phyloP scores from a whole-genome alignment of 2,797 vertebrate genomes.

The Neopelma chrysocephalum region DNA sequence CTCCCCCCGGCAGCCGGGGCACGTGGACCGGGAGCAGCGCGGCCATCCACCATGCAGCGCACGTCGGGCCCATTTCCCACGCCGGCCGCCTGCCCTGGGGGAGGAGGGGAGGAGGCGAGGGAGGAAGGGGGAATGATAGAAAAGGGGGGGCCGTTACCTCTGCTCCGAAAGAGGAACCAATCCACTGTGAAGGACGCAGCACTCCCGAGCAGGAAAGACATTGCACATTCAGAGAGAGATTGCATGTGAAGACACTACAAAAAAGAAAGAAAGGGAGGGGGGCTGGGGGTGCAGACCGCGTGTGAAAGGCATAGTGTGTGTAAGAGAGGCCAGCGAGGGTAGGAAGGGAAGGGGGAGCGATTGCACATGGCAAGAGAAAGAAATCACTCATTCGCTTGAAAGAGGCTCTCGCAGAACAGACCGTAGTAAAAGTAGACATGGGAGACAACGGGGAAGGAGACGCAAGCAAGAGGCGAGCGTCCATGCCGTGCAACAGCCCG shows the following conservation, averaged over 20 bases:
- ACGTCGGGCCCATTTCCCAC: constrained; percentile 79
- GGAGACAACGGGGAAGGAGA: neutral
- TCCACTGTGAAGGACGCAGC: constrained; percentile 76
- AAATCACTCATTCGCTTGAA: constrained; percentile 22
- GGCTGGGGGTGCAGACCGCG: neutral
- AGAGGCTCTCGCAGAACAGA: neutral
- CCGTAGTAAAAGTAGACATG: neutral
- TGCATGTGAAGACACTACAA: constrained; percentile 36
- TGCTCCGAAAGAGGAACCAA: constrained; percentile 65
- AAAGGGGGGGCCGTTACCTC: constrained; percentile 57
- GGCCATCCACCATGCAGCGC: constrained; percentile 70
- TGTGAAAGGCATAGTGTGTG: constrained; percentile 52
- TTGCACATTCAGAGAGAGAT: constrained; percentile 21
- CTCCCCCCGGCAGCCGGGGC: neutral
- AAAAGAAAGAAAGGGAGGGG: neutral
- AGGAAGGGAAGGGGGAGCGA: neutral
- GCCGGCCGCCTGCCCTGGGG: constrained; percentile 61
- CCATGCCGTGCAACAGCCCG: neutral
- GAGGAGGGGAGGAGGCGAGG: neutral
- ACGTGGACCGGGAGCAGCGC: neutral
- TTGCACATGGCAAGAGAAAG: constrained; percentile 25
- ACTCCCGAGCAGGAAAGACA: constrained; percentile 33
- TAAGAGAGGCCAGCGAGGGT: neutral
- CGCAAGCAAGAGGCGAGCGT: neutral
- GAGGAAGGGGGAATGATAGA: neutral